These are phyloP conservation scores for Hypercompe scribonia DNA, from an alignment of 2,888 invertebrate genomes.

Conservation along the genomic window DNA sequence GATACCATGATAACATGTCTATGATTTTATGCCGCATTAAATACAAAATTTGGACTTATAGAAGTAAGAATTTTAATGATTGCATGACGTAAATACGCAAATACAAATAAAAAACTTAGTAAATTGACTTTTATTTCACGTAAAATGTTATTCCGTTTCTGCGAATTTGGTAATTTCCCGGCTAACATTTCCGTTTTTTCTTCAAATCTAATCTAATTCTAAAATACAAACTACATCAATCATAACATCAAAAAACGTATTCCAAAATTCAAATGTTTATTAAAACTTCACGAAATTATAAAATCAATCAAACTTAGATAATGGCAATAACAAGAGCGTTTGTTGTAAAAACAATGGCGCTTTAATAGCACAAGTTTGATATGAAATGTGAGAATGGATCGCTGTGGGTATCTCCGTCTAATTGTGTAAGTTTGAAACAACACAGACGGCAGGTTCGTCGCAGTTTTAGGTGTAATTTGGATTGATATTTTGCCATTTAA, in stretches of 20 bases:
- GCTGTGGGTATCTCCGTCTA: constrained; percentile 28
- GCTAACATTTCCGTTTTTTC: no score
- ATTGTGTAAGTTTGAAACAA: constrained; percentile 50
- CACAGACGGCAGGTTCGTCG: constrained; percentile 34
- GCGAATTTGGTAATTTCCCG: no score
- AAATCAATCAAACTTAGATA: constrained; percentile 47
- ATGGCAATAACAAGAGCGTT: constrained; percentile 45
- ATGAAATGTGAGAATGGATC: constrained; percentile 21
- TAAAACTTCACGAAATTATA: constrained; percentile 14
- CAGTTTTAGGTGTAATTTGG: constrained; percentile 23
- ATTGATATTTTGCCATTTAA: constrained; percentile 16
- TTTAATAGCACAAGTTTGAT: constrained; percentile 24
- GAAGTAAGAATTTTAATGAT: background rate
- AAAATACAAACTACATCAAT: background rate
- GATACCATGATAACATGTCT: no score
- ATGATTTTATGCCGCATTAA: background rate
- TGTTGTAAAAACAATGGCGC: constrained; percentile 36
- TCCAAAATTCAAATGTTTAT: background rate
- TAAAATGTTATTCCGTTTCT: no score
- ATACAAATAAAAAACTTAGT: no score
- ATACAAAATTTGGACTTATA: background rate
- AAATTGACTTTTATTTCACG: no score
- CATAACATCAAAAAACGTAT: background rate
- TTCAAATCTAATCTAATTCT: no score
- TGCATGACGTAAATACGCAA: no score